Evolutionary conservation across 2,888 invertebrate species (phyloP), one percentile per base, ranked within the genome.

Genomic region (Leptinotarsa juncta): DNA sequence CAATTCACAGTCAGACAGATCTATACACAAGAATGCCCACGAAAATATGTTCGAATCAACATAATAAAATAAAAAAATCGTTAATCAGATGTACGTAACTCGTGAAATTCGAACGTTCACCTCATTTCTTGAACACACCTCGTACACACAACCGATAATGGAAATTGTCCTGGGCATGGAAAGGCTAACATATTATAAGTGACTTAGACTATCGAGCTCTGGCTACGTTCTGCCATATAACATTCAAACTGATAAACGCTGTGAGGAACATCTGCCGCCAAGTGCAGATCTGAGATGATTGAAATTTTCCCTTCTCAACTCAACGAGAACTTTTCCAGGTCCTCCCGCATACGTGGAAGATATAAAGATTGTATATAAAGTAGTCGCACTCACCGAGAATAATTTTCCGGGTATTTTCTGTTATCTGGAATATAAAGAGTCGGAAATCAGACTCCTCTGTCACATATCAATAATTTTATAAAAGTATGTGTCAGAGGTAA

Each of bases 231-330:
- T 70, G 67, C 70, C 67, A 62, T 71, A 60, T 65, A 67, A 68
- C 70, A 66, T 62, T 67, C 20, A 67, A 67, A 70, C 74, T 51
- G 74, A 74, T 67, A 51, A 76, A 70, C 65, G 70, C 71, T 76
- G 76, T 76, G 71, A 51, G 76, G 73, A 75, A 73, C 78, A 76
- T 76, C 76, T 75, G 76, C 73, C 73, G 78, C 76, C 76, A 78
- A 74, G 72, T 55, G 70, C 78, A 78, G 76, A 75, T 72, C 70
- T 69, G 49, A 65, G 67, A 72, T 78, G 76, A 78, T 77, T 78
- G 78, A 77, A 77, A 75, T 75, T 73, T 70, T 55, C 67, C 67
- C 67, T 55, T 72, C 69, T 20, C 49, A 60, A 73, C 66, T 42
- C 53, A 53, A 51, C 53, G 67, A 71, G 42, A 62, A 62, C 68